These are phyloP conservation scores for Wiebesia pumilae DNA, from an alignment of 1,140 invertebrate genomes.

Conservation along the genomic window DNA sequence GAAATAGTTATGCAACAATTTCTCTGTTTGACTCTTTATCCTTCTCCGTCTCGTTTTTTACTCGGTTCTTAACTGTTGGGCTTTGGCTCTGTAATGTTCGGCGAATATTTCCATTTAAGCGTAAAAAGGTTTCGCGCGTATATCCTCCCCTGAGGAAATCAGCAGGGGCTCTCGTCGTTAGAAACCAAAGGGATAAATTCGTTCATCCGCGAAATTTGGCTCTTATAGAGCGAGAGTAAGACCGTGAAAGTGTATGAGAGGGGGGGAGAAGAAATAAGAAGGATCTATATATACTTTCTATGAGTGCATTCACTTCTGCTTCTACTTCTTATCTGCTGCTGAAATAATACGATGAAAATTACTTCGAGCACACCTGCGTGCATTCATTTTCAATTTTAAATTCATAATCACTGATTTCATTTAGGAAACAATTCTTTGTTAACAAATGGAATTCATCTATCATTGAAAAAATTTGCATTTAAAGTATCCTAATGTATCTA, in stretches of 20 bases:
- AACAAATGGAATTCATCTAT: no score
- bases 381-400: conserved; percentile 6
- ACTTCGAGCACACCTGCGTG: neutral
- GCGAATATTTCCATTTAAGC: conserved; percentile 51
- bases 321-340: neutral
- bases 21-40: neutral
- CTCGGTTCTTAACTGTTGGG: conserved; percentile 29
- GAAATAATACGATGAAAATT: conserved; percentile 31
- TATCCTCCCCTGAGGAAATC: conserved; percentile 55
- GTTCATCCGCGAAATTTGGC: conserved; percentile 51
- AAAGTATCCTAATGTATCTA: no score
- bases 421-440: neutral
- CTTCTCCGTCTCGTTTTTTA: neutral
- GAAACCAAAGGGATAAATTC: conserved; percentile 43
- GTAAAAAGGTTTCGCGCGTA: conserved; percentile 50
- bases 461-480: no score
- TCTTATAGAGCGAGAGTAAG: conserved; percentile 23
- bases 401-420: neutral
- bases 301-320: neutral
- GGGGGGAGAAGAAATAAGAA: neutral
- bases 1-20: conserved; percentile 32
- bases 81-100: conserved; percentile 31
- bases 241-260: neutral
- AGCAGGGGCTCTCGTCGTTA: conserved; percentile 27
- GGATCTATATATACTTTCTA: neutral